These are phyloP conservation scores for Enteromius argenteus DNA, from an alignment of 2,797 vertebrate species.

Conservation along the genomic window DNA sequence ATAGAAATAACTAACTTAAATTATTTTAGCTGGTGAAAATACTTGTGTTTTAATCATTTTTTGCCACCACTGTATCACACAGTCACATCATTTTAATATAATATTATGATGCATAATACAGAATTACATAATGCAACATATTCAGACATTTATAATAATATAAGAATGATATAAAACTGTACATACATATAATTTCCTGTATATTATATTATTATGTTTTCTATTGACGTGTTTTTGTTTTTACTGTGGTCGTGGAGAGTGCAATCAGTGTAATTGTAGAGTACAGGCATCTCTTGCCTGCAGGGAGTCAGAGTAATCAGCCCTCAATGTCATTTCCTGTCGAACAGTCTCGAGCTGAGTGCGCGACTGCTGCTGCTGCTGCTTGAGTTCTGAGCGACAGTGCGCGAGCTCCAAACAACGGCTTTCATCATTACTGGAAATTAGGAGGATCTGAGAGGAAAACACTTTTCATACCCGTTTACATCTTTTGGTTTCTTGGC, in stretches of 20 bases:
- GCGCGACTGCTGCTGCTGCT: constrained; percentile 56
- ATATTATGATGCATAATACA: not conserved
- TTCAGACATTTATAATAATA: not conserved
- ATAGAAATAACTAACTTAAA: no score
- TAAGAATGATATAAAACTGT: not conserved
- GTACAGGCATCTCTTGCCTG: constrained; percentile 74
- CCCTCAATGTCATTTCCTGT: constrained; percentile 82
- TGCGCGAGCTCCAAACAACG: constrained; percentile 62
- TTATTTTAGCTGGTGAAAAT: no score
- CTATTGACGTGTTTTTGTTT: constrained; percentile 55
- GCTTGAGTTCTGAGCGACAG: constrained; percentile 43
- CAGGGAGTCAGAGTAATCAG: constrained; percentile 81
- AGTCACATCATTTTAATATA: not conserved
- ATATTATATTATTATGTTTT: not conserved
- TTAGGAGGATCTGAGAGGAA: constrained; percentile 48
- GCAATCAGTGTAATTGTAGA: constrained; percentile 73
- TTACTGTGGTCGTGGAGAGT: constrained; percentile 69
- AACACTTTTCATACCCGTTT: constrained; percentile 29
- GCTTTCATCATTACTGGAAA: constrained; percentile 33
- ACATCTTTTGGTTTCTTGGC: not conserved
- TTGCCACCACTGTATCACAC: no score
- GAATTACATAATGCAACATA: not conserved
- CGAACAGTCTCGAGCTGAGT: constrained; percentile 67
- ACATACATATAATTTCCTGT: not conserved
- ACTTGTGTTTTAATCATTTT: no score